Evolutionary conservation across 1,140 invertebrate genomes (phyloP).

Genomic region (Physella acuta): DNA sequence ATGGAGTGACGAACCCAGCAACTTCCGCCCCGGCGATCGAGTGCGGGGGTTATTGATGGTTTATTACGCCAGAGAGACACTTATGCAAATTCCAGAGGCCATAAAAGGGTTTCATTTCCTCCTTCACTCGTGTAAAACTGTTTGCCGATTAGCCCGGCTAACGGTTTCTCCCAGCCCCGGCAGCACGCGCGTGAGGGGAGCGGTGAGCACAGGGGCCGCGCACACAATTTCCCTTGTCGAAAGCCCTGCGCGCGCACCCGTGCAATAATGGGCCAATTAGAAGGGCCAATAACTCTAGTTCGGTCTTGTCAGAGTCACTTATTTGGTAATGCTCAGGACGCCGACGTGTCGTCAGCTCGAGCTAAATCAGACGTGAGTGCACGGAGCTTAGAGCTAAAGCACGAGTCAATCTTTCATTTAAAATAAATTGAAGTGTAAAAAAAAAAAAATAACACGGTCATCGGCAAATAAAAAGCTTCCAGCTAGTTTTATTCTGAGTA

Average conservation of each 20-base stretch:
- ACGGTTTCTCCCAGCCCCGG: conserved; percentile 11
- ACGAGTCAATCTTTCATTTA: neutral
- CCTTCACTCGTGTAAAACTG: conserved; percentile 15
- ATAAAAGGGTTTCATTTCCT: conserved; percentile 25
- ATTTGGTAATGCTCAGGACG: conserved; percentile 5
- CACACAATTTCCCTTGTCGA: conserved; percentile 25
- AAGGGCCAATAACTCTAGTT: conserved; percentile 16
- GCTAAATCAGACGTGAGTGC: conserved; percentile 2
- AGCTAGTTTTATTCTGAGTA: too few species aligned
- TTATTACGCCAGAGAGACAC: conserved; percentile 23
- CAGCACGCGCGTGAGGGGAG: conserved; percentile 13
- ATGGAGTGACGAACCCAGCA: conserved; percentile 11
- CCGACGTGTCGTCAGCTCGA: conserved; percentile 2
- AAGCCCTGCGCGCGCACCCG: conserved; percentile 2
- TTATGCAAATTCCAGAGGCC: conserved; percentile 23
- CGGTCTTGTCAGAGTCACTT: neutral
- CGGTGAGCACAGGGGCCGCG: conserved; percentile 5
- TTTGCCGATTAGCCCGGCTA: conserved; percentile 19
- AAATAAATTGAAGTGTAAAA: too few species aligned
- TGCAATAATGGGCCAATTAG: conserved; percentile 25
- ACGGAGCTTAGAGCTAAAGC: neutral
- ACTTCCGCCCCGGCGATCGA: conserved; percentile 14
- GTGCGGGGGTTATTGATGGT: conserved; percentile 21
- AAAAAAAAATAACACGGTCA: too few species aligned
- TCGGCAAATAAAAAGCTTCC: too few species aligned